Base-by-base conservation (phyloP, 2,113 vertebrate species). In the Mustelus asterias region DNA sequence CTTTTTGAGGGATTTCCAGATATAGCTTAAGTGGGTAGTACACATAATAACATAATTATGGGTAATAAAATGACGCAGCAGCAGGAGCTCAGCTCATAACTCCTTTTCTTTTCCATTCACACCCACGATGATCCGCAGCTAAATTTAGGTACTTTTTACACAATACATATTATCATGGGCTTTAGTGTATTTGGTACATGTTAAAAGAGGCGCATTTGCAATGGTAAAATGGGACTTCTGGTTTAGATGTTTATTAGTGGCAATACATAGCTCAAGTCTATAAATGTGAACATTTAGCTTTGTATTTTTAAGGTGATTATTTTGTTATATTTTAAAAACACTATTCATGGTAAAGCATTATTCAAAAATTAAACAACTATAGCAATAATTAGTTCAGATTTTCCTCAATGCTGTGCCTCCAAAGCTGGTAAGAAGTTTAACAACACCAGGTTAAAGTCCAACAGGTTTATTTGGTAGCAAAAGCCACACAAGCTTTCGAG, bases 111-210 rank as follows among this genome's bases (percentile, higher is more conserved):
- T 98, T 98, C 97, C 97, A 97, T 97, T 97, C 97, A 97, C 97
- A 97, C 97, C 97, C 97, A 97, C 97, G 96, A 96, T 97, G 97
- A 97, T 97, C 97, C 96, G 96, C 72, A 78, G 96, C 97, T 98
- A 97, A 97, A 97, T 98, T 98, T 98, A 98, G 98, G 97, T 97
- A 97, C 97, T 98, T 98, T 98, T 97, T 96, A 97, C 96, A 96
- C 85, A 96, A 80, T 97, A 97, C 97, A 97, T 97, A 97, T 97
- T 96, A 96, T 96, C 96, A 96, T 97, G 96, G 96, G 96, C 96
- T 92, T 96, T 96, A 96, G 97, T 96, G 65, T 96, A 18, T 93
- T 72, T 95, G 41, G 96, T 96, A 67, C 94, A 72, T 20, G n/a
- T 95, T 72, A 54, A 54, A 95, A 95, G 69, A 72, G 44, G 3